phyloP scores from a whole-genome alignment of 2,888 invertebrate genomes.

The Orthosia gothica region DNA sequence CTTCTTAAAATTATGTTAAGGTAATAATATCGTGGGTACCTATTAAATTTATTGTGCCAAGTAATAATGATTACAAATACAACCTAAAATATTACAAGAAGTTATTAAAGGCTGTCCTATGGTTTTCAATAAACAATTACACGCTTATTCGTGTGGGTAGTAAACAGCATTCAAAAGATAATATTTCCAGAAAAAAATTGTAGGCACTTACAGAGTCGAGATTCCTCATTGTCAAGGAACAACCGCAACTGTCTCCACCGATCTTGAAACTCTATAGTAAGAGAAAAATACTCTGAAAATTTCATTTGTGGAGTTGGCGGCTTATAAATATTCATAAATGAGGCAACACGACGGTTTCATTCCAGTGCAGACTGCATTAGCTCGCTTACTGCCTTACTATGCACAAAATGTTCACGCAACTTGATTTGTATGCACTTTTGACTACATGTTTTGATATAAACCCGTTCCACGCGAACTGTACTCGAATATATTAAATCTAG shows the following conservation, averaged over 20 bases:
- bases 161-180: slow-evolving; percentile 9
- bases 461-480: slow-evolving; percentile 2
- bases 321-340: slow-evolving; percentile 72
- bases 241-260: slow-evolving; percentile 44
- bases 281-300: slow-evolving; percentile 69
- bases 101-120: background rate
- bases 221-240: slow-evolving; percentile 36
- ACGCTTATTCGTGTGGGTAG: slow-evolving; percentile 5
- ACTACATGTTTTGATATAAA: slow-evolving; percentile 34
- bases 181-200: slow-evolving; percentile 26
- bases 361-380: slow-evolving; percentile 41
- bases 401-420: slow-evolving; percentile 52
- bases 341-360: slow-evolving; percentile 32
- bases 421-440: slow-evolving; percentile 56
- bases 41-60: background rate
- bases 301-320: slow-evolving; percentile 64
- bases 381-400: slow-evolving; percentile 31
- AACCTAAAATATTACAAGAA: background rate
- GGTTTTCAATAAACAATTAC: slow-evolving; percentile 21
- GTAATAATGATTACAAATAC: background rate
- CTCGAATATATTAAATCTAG: slow-evolving; percentile 4
- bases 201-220: slow-evolving; percentile 23
- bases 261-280: slow-evolving; percentile 66
- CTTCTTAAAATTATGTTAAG: too few relatives aligned
- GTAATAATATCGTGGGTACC: background rate